Conservation (phyloP, 1,140 invertebrate species). For the Tetramorium parvispinum region DNA sequence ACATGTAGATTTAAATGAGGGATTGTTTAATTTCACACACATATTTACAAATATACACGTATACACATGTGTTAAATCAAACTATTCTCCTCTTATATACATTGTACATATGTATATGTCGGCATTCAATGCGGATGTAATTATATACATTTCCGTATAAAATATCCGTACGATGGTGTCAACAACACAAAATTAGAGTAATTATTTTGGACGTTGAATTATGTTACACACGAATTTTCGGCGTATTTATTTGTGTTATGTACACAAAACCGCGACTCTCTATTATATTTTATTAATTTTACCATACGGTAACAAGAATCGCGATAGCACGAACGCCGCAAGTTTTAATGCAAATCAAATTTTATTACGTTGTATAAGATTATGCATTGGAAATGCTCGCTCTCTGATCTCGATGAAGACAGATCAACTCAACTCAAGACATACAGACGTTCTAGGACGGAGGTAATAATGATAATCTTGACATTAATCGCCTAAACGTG, state of each 20-base stretch:
- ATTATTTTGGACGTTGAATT: slow-evolving; percentile 15
- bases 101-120: not conserved
- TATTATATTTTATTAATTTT: slow-evolving; percentile 46
- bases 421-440: not conserved
- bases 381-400: not conserved
- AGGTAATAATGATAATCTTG: not conserved
- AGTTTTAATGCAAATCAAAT: slow-evolving; percentile 4
- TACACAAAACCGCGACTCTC: not conserved
- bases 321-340: not conserved
- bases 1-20: not conserved
- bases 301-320: not conserved
- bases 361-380: not conserved
- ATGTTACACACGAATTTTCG: not conserved
- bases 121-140: not conserved
- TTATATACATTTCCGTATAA: slow-evolving; percentile 2
- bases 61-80: not conserved
- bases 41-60: not conserved
- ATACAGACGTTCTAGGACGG: not conserved
- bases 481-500: not conserved
- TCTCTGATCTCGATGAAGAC: slow-evolving; percentile 19
- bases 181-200: slow-evolving; percentile 15
- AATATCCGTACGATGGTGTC: not conserved
- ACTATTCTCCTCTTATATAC: not conserved
- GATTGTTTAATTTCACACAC: slow-evolving; percentile 12
- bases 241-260: not conserved